Conservation (phyloP, 2,113 vertebrate species). For the Terrapene triunguis region DNA sequence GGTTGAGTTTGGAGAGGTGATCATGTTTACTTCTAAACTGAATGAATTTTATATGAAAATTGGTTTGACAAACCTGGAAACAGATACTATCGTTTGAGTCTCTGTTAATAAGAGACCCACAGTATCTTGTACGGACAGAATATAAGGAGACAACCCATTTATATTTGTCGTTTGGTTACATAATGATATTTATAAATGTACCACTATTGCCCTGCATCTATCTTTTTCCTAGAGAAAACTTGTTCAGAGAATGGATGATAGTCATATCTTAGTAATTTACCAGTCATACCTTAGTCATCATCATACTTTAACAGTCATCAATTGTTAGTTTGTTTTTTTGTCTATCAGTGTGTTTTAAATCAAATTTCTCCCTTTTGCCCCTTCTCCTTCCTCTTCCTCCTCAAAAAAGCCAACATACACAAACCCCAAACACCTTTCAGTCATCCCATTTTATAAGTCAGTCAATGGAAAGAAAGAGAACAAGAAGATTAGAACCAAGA, state of each 20-base stretch:
- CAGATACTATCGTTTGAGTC: neutral
- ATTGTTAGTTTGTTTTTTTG: neutral
- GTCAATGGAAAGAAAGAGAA: neutral
- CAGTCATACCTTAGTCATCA: neutral
- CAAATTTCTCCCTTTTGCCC: neutral
- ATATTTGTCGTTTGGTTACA: neutral
- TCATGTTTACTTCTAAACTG: neutral
- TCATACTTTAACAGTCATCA: neutral
- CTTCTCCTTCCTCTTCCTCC: neutral
- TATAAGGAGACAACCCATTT: neutral
- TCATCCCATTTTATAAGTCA: neutral
- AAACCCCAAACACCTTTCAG: neutral
- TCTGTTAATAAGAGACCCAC: neutral
- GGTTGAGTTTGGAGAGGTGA: neutral
- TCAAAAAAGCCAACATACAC: neutral
- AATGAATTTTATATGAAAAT: neutral
- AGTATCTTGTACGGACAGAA: neutral
- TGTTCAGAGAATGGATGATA: neutral
- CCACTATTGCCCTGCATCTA: neutral
- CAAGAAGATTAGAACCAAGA: neutral
- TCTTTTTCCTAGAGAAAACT: neutral
- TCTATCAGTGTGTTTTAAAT: neutral
- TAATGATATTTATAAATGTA: neutral
- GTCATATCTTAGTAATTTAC: neutral
- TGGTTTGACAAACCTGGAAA: neutral